phyloP scores from a whole-genome alignment of 2,797 vertebrate species.

The Menidia menidia region DNA sequence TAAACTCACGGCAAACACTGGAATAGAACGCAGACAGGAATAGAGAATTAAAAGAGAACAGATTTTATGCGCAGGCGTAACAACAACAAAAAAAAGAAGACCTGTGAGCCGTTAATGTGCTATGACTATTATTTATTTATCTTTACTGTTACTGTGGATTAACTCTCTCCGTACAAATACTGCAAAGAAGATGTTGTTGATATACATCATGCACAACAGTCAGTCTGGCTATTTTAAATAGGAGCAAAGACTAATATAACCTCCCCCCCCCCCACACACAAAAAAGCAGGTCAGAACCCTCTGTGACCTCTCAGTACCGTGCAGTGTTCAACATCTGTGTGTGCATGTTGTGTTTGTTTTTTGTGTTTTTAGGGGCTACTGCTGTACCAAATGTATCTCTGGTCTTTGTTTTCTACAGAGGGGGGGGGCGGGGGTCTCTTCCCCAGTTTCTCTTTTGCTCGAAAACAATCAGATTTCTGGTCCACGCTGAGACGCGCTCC shows the following conservation, averaged over 20 bases:
- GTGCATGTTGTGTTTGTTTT: conserved; percentile 34
- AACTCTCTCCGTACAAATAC: conserved; percentile 41
- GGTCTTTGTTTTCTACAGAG: conserved; percentile 5
- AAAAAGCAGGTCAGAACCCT: neutral
- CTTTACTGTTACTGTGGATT: conserved; percentile 62
- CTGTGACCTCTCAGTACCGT: conserved; percentile 22
- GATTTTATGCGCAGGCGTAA: conserved; percentile 29
- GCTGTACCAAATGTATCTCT: conserved; percentile 18
- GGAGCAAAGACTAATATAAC: neutral
- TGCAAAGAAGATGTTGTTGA: conserved; percentile 35
- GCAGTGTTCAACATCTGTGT: conserved; percentile 32
- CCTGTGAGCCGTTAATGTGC: conserved; percentile 42
- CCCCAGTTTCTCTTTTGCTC: conserved; percentile 6
- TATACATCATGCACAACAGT: conserved; percentile 1
- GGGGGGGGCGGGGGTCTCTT: conserved; percentile 19
- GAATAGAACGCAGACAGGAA: conserved; percentile 60
- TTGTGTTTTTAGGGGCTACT: conserved; percentile 14
- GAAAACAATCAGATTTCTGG: conserved; percentile 25
- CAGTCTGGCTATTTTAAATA: conserved; percentile 13
- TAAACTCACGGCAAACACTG: conserved; percentile 83
- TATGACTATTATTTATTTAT: conserved; percentile 79
- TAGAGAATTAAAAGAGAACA: conserved; percentile 32
- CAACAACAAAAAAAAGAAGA: conserved; percentile 18
- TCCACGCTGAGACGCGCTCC: neutral
- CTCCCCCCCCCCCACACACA: neutral